Evolutionary conservation across 2,888 invertebrate species (phyloP).

Genomic region (Apantesis nais): DNA sequence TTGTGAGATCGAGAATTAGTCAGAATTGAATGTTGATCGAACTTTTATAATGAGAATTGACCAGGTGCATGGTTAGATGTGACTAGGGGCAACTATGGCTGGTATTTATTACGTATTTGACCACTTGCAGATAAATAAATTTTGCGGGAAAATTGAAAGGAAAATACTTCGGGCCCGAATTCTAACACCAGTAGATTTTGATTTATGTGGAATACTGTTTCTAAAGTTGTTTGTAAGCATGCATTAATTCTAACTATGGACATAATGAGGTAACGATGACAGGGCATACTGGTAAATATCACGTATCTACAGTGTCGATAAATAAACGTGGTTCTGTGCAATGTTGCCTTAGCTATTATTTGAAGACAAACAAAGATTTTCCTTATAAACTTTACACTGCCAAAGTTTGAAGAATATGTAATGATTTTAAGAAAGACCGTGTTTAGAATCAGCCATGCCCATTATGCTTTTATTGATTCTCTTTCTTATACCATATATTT

Average conservation of each 20-base stretch:
- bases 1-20: too few species aligned
- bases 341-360: not conserved
- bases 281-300: not conserved
- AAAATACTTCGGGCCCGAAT: too few species aligned
- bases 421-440: not conserved
- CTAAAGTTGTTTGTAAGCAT: not conserved
- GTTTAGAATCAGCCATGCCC: not conserved
- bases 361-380: not conserved
- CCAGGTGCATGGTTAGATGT: too few species aligned
- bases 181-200: too few species aligned
- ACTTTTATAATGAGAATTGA: too few species aligned
- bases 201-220: not conserved
- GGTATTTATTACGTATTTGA: too few species aligned
- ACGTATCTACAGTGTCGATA: not conserved
- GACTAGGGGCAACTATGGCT: too few species aligned
- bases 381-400: not conserved
- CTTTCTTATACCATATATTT: not conserved
- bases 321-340: conserved; percentile 1
- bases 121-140: too few species aligned
- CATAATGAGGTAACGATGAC: not conserved
- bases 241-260: not conserved
- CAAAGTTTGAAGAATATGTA: not conserved
- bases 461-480: not conserved
- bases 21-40: too few species aligned
- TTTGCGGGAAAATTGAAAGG: too few species aligned